These are phyloP conservation scores for Rhineura floridana DNA, from an alignment of 2,113 vertebrate genomes.

Conservation along the genomic window DNA sequence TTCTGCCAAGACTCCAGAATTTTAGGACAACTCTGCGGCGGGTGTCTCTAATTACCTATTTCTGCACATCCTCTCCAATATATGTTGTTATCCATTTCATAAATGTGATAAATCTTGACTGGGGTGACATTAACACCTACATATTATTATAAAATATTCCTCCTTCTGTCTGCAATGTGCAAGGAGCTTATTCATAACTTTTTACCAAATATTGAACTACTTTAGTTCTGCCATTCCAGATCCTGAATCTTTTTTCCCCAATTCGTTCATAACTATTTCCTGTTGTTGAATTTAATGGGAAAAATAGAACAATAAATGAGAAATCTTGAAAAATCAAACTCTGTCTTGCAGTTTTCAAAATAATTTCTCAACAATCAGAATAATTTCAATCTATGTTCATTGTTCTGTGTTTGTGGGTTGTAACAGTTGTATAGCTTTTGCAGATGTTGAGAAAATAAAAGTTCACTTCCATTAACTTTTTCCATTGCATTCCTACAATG, in stretches of 20 bases:
- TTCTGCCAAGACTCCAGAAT: neutral
- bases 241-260: neutral
- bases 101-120: neutral
- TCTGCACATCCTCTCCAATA: neutral
- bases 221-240: neutral
- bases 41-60: neutral
- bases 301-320: neutral
- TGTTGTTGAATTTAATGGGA: neutral
- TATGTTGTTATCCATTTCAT: neutral
- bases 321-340: neutral
- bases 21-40: neutral
- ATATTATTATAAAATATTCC: neutral
- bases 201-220: neutral
- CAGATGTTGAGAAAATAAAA: neutral
- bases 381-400: neutral
- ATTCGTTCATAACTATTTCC: neutral
- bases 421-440: neutral
- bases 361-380: neutral
- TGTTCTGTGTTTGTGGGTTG: neutral
- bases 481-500: neutral
- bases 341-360: neutral
- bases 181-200: neutral
- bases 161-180: neutral
- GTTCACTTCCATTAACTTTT: neutral
- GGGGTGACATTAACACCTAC: neutral